phyloP scores from a whole-genome alignment of 1,140 invertebrate species.

The Drosophila ambigua region DNA sequence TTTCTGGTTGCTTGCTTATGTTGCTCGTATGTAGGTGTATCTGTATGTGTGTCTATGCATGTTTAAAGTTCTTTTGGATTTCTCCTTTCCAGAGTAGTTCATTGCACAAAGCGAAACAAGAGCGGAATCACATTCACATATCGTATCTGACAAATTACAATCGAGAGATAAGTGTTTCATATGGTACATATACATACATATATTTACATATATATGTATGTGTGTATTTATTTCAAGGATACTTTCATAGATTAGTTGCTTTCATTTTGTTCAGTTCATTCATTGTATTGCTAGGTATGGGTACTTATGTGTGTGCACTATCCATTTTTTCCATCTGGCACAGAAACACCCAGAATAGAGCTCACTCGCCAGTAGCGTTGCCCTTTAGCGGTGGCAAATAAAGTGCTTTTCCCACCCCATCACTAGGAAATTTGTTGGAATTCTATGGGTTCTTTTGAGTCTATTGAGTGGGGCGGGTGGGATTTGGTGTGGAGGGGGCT shows the following conservation, averaged over 20 bases:
- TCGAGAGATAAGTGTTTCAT: constrained; percentile 26
- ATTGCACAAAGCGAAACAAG: constrained; percentile 70
- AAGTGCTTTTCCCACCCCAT: neutral
- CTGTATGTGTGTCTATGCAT: constrained; percentile 51
- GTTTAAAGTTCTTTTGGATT: constrained; percentile 63
- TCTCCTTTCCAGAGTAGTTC: constrained; percentile 14
- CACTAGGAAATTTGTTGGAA: constrained; percentile 34
- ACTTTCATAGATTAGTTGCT: constrained; percentile 58
- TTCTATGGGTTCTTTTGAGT: constrained; percentile 9
- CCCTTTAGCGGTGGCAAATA: neutral
- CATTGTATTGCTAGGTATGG: constrained; percentile 51
- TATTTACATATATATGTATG: constrained; percentile 16
- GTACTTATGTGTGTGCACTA: constrained; percentile 41
- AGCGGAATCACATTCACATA: constrained; percentile 68
- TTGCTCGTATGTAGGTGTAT: constrained; percentile 11
- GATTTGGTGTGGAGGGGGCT: too few relatives aligned
- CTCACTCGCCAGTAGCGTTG: constrained; percentile 18
- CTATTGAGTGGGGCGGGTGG: neutral
- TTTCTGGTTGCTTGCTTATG: constrained; percentile 35
- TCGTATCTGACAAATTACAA: constrained; percentile 34
- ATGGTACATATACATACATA: constrained; percentile 1
- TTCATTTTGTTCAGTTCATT: constrained; percentile 65
- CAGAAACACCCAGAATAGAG: constrained; percentile 13
- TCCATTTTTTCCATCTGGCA: constrained; percentile 21
- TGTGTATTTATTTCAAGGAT: constrained; percentile 49